phyloP scores from a whole-genome alignment of 2,888 invertebrate species.

The Globia sparganii region DNA sequence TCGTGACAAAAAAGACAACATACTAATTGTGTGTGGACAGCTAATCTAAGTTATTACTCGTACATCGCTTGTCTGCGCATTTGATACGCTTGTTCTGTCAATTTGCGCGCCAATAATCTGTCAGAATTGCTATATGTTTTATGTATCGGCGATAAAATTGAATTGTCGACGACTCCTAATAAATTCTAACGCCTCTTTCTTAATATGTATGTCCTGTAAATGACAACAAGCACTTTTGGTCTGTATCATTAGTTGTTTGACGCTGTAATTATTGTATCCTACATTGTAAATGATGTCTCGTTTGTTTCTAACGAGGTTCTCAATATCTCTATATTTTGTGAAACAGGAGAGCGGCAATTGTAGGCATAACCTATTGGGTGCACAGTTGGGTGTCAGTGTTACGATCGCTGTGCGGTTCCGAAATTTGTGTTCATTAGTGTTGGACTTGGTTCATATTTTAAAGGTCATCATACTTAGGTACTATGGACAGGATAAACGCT shows the following conservation, averaged over 20 bases:
- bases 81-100: conserved; percentile 66
- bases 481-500: no score
- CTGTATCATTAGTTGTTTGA: conserved; percentile 33
- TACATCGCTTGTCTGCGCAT: conserved; percentile 60
- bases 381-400: conserved; percentile 7
- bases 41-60: conserved; percentile 67
- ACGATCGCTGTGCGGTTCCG: conserved; percentile 8
- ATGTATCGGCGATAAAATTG: conserved; percentile 60
- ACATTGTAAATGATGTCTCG: conserved; percentile 16
- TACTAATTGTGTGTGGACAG: conserved; percentile 63
- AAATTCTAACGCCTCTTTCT: conserved; percentile 32
- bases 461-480: background rate
- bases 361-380: background rate
- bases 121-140: conserved; percentile 55
- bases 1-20: conserved; percentile 42
- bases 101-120: conserved; percentile 67
- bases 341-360: conserved; percentile 2
- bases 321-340: conserved; percentile 9
- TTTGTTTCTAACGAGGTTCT: conserved; percentile 30
- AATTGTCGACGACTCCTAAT: conserved; percentile 58
- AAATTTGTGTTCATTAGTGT: conserved; percentile 11
- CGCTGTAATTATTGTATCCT: conserved; percentile 34
- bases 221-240: conserved; percentile 24
- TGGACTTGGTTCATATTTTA: background rate
- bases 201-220: conserved; percentile 23